Evolutionary conservation across 1,140 invertebrate species (phyloP).

Genomic region (Trachelipus rathkii): DNA sequence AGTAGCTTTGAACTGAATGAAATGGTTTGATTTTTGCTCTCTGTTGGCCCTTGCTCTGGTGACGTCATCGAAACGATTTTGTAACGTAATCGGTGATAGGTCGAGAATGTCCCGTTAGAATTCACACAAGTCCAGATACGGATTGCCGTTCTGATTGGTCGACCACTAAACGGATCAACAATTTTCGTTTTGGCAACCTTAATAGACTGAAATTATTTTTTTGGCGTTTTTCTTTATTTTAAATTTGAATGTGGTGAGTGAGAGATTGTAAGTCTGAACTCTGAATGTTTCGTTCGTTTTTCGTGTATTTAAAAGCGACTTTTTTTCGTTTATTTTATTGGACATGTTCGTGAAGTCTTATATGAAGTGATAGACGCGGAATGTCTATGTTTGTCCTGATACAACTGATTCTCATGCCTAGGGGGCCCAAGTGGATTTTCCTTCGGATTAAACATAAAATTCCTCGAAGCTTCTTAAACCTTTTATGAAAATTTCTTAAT

Average conservation of each 20-base stretch:
- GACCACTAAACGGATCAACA: slow-evolving; percentile 5
- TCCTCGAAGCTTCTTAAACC: too few relatives aligned
- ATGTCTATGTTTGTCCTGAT: too few relatives aligned
- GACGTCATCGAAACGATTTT: slow-evolving; percentile 35
- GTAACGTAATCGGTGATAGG: slow-evolving; percentile 33
- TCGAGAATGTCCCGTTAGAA: too few relatives aligned
- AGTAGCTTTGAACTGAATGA: not conserved
- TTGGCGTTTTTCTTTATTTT: not conserved
- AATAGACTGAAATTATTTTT: not conserved
- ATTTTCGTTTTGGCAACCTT: not conserved
- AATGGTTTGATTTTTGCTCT: too few relatives aligned
- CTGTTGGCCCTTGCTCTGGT: not conserved
- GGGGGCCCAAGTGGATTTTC: too few relatives aligned
- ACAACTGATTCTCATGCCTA: too few relatives aligned
- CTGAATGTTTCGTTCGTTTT: too few relatives aligned
- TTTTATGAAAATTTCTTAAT: not conserved
- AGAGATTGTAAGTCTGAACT: not conserved
- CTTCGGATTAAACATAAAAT: too few relatives aligned
- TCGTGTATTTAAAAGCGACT: not conserved
- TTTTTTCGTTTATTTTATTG: not conserved
- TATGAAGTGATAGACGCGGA: too few relatives aligned
- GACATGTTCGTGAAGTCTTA: too few relatives aligned
- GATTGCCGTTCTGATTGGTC: slow-evolving; percentile 29
- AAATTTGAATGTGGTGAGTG: not conserved
- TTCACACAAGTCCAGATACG: not conserved